Evolutionary conservation across 2,113 vertebrate genomes (phyloP).

Genomic region (Ornithorhynchus anatinus): DNA sequence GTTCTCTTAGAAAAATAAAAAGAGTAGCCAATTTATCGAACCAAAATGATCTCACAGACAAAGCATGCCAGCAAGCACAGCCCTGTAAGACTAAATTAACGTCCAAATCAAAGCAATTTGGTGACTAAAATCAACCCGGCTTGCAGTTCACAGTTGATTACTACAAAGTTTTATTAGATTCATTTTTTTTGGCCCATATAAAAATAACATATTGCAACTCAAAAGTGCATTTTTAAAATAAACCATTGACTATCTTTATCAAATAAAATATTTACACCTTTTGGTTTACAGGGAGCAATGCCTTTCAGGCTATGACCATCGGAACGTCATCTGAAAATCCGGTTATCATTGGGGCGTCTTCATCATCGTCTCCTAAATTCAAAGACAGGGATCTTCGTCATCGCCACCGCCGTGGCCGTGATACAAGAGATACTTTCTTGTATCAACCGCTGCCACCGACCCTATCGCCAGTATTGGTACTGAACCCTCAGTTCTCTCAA

Average conservation of each 20-base stretch:
- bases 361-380: constrained; percentile 90
- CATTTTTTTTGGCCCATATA: constrained; percentile 77
- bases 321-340: constrained; percentile 98
- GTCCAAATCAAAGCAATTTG: constrained; percentile 64
- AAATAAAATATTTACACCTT: constrained; percentile 84
- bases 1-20: constrained; percentile 75
- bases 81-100: constrained; percentile 70
- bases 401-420: too few species aligned
- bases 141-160: constrained; percentile 75
- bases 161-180: constrained; percentile 70
- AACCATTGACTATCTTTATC: constrained; percentile 81
- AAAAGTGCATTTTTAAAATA: constrained; percentile 85
- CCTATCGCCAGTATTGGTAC: too few species aligned
- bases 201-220: constrained; percentile 87
- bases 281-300: constrained; percentile 71
- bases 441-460: too few species aligned
- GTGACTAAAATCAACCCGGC: constrained; percentile 67
- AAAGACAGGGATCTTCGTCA: constrained; percentile 11
- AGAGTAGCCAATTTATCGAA: constrained; percentile 64
- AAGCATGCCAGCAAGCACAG: constrained; percentile 77
- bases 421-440: too few species aligned
- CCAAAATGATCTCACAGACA: constrained; percentile 71
- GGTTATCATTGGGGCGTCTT: constrained; percentile 96
- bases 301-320: constrained; percentile 95
- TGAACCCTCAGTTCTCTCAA: too few species aligned